Percentiles rank a stretch among this genome's conserved stretches.
Evolutionary conservation across 2,888 invertebrate species (phyloP).

Genomic region (Drosophila recens): DNA sequence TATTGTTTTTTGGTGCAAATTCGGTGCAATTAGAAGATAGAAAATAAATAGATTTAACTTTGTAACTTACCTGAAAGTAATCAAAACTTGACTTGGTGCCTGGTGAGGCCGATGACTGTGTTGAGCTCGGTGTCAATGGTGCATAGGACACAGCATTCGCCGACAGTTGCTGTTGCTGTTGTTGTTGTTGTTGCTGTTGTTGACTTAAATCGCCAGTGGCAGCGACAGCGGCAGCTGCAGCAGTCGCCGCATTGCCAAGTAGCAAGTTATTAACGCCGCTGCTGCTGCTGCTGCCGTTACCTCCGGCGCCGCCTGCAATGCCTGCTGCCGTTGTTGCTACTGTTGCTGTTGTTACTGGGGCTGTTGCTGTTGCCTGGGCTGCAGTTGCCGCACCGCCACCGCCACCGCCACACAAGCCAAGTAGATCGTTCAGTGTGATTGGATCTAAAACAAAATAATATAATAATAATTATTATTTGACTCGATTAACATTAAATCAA

Average conservation of each 20-base stretch:
- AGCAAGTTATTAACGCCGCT: conserved; percentile 61
- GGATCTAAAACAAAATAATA: conserved; percentile 62
- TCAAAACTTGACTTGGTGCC: conserved; percentile 82
- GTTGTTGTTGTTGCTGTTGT: neutral
- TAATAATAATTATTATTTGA: too few relatives aligned
- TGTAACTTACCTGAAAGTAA: conserved; percentile 83
- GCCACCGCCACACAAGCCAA: conserved; percentile 78
- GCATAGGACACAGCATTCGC: conserved; percentile 72
- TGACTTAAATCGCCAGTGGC: conserved; percentile 32
- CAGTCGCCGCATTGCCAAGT: conserved; percentile 68
- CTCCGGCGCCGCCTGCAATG: conserved; percentile 47
- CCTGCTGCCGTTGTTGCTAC: conserved; percentile 43
- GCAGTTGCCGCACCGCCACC: conserved; percentile 56
- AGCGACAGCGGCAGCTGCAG: conserved; percentile 68
- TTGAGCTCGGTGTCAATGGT: conserved; percentile 84
- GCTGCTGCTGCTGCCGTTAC: conserved; percentile 69
- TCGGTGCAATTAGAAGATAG: conserved; percentile 55
- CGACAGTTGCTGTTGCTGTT: conserved; percentile 54
- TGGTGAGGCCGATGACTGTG: conserved; percentile 84
- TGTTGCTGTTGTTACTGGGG: conserved; percentile 41
- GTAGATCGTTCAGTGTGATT: conserved; percentile 82
- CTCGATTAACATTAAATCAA: too few relatives aligned
- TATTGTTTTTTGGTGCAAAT: conserved; percentile 48
- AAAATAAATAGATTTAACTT: neutral
- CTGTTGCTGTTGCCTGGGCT: conserved; percentile 43